phyloP scores from a whole-genome alignment of 2,888 invertebrate genomes.

The Hirtodrosophila histrioides region DNA sequence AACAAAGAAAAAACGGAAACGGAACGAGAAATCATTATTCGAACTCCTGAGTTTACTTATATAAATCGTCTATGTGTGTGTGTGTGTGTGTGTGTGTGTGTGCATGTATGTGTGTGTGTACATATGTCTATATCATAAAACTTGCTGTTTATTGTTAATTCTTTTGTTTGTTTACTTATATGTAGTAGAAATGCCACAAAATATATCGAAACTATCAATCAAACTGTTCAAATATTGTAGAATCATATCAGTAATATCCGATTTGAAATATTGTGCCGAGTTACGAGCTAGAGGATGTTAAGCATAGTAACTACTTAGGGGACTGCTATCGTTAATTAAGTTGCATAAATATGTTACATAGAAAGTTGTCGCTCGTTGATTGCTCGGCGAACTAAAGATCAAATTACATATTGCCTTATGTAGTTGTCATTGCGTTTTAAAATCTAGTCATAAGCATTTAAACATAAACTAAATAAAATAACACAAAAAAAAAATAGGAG shows the following conservation, averaged over 20 bases:
- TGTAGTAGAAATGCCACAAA: too few relatives aligned
- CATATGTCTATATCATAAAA: constrained; percentile 2
- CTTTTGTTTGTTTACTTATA: background rate
- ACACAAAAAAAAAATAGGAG: constrained; percentile 14
- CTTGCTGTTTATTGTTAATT: background rate
- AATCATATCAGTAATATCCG: background rate
- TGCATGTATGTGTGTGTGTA: background rate
- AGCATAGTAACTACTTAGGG: constrained; percentile 26
- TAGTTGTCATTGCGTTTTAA: constrained; percentile 36
- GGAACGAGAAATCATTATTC: constrained; percentile 57
- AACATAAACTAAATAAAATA: constrained; percentile 49
- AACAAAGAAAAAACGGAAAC: constrained; percentile 25
- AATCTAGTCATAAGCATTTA: constrained; percentile 28
- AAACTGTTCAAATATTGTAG: constrained; percentile 1
- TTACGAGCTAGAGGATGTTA: constrained; percentile 22
- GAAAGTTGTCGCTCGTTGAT: constrained; percentile 32
- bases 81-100: constrained; percentile 1
- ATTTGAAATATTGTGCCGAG: constrained; percentile 32
- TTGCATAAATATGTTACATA: constrained; percentile 71
- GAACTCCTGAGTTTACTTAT: constrained; percentile 71
- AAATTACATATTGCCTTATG: constrained; percentile 41
- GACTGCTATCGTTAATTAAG: constrained; percentile 30
- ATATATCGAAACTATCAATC: too few relatives aligned
- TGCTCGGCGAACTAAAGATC: constrained; percentile 25
- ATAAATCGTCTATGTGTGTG: constrained; percentile 18